Conservation (phyloP, 2,113 vertebrate species). For the Cranoglanis bouderius region DNA sequence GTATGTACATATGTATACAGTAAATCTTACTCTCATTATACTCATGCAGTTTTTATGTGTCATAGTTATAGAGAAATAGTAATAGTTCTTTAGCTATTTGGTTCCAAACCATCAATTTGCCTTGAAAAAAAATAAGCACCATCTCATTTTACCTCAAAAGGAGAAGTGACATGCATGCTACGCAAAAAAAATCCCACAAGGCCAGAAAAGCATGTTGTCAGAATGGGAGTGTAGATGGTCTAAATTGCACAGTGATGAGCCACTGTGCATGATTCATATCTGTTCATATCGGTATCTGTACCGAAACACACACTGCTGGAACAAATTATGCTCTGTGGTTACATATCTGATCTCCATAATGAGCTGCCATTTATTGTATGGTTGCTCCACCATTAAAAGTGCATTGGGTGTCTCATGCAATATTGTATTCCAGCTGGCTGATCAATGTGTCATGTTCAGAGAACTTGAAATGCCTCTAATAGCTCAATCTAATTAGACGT, state of each 20-base stretch:
- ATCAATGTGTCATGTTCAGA: conserved; percentile 10
- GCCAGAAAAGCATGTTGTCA: background rate
- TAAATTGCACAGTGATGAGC: background rate
- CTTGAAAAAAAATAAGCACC: background rate
- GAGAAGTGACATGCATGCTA: background rate
- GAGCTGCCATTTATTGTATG: background rate
- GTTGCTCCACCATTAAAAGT: background rate
- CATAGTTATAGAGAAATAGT: background rate
- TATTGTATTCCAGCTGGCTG: conserved; percentile 20
- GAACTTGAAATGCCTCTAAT: conserved; percentile 8
- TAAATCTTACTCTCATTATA: background rate
- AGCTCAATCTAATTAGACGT: conserved; percentile 16
- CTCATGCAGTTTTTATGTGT: background rate
- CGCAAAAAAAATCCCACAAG: background rate
- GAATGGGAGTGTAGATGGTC: background rate
- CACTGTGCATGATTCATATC: conserved; percentile 19
- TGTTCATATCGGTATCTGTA: background rate
- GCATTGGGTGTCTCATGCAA: conserved; percentile 8
- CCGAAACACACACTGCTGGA: background rate
- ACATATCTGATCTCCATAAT: background rate
- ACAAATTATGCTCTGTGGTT: background rate
- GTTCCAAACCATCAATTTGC: background rate
- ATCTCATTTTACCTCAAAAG: background rate
- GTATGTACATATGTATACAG: background rate
- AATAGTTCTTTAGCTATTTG: background rate